Evolutionary conservation across 1,140 invertebrate species (phyloP).

Genomic region (Scaptomyza graminum): DNA sequence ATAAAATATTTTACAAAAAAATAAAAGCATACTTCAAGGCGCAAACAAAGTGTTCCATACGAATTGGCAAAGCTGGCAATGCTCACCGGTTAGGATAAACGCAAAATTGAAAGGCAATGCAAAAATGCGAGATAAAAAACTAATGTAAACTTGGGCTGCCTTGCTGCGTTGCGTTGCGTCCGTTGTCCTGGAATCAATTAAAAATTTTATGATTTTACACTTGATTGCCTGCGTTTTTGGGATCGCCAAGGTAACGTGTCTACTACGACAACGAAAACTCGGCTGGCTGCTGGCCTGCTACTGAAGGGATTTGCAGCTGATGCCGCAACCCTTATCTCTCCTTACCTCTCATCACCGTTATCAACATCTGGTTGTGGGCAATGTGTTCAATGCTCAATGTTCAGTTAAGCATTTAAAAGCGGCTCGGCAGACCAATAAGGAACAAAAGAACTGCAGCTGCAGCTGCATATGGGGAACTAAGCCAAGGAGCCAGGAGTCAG

Average conservation of each 20-base stretch:
- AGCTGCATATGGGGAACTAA: conserved; percentile 12
- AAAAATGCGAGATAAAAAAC: conserved; percentile 4
- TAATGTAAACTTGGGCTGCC: conserved; percentile 37
- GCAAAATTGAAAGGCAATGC: too few species aligned
- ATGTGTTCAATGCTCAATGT: neutral
- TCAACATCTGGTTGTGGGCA: neutral
- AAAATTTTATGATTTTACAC: conserved; percentile 80
- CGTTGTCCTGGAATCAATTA: conserved; percentile 65
- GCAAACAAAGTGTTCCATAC: too few species aligned
- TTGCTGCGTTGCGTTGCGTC: conserved; percentile 53
- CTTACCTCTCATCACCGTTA: neutral
- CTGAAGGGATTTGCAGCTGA: conserved; percentile 24
- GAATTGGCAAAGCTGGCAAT: too few species aligned
- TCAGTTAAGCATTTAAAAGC: conserved; percentile 29
- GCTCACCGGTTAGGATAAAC: too few species aligned
- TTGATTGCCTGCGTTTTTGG: conserved; percentile 74
- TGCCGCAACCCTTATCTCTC: neutral
- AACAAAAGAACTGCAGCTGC: neutral
- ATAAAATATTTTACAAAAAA: too few species aligned
- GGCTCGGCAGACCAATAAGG: conserved; percentile 7
- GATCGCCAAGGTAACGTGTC: conserved; percentile 64
- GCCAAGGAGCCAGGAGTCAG: neutral
- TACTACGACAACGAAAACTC: neutral
- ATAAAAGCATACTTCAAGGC: neutral
- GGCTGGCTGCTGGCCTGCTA: neutral